These are phyloP conservation scores for Ellobius talpinus DNA, from an alignment of 2,113 vertebrate species.

Conservation along the genomic window DNA sequence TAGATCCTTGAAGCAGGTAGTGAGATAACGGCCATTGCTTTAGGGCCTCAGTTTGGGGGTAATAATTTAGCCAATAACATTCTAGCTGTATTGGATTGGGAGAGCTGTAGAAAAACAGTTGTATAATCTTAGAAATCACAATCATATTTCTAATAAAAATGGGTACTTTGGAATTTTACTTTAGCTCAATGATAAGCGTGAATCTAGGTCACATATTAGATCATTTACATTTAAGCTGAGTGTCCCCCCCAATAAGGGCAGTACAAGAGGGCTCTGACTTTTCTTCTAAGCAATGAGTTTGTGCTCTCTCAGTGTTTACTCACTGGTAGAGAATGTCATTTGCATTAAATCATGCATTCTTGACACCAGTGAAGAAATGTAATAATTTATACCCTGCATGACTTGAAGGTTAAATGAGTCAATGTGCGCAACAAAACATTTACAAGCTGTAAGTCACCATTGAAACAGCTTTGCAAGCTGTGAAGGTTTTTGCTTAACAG, in stretches of 20 bases:
- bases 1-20: neutral
- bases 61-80: neutral
- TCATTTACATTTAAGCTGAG: neutral
- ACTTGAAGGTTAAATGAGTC: conserved; percentile 37
- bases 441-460: neutral
- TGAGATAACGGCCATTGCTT: neutral
- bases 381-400: neutral
- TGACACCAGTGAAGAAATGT: neutral
- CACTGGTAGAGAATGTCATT: neutral
- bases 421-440: neutral
- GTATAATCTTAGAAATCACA: neutral
- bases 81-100: neutral
- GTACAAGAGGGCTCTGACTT: neutral
- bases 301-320: neutral
- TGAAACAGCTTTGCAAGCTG: neutral
- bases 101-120: neutral
- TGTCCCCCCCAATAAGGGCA: too few species aligned
- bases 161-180: neutral
- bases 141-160: neutral
- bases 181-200: neutral
- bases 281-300: neutral
- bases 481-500: neutral
- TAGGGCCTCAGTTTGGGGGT: neutral
- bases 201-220: neutral
- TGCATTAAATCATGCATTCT: conserved; percentile 19